phyloP scores from a whole-genome alignment of 2,797 vertebrate species.

The Netta rufina region DNA sequence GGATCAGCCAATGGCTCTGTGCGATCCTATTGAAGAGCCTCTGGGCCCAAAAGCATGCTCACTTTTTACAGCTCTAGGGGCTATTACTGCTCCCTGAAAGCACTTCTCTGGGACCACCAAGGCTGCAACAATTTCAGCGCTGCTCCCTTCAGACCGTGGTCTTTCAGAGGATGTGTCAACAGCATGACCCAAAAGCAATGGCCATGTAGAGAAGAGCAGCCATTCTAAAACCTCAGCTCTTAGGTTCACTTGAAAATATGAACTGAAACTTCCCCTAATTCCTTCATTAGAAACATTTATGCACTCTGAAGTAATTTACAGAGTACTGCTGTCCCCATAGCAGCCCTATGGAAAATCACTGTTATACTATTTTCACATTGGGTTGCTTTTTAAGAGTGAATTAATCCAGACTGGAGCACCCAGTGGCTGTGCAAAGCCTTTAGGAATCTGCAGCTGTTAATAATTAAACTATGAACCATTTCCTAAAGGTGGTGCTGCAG shows the following conservation, averaged over 20 bases:
- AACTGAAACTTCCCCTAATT: background rate
- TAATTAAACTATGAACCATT: constrained; percentile 42
- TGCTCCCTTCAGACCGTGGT: background rate
- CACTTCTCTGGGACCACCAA: background rate
- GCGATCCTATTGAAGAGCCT: background rate
- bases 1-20: background rate
- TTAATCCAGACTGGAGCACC: background rate
- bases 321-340: background rate
- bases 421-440: background rate
- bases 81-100: background rate
- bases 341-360: background rate
- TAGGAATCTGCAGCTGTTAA: background rate
- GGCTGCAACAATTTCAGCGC: background rate
- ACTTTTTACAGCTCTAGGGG: background rate
- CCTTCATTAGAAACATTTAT: background rate
- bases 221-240: background rate
- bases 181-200: background rate
- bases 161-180: background rate
- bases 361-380: background rate
- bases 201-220: background rate
- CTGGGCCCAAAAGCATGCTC: background rate
- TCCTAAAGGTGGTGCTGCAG: constrained; percentile 68
- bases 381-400: background rate
- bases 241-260: background rate
- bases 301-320: background rate